A percentile compares a stretch with the other conserved stretches of the same genome.
These are phyloP conservation scores for Tolmerus cingulatus DNA, from an alignment of 2,888 invertebrate genomes.

Conservation along the genomic window DNA sequence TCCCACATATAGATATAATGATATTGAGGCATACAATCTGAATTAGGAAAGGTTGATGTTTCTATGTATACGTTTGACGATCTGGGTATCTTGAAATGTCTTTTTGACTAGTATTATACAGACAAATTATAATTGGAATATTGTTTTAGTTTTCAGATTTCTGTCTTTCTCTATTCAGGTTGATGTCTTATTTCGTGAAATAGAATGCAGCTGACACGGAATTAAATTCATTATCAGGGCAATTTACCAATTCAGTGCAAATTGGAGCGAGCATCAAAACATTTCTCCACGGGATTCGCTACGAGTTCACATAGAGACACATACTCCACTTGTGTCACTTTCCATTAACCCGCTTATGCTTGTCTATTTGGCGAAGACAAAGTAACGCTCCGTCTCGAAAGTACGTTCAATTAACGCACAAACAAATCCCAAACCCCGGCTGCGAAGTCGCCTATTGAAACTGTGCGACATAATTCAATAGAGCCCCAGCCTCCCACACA, in stretches of 20 bases:
- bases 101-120: too few species aligned
- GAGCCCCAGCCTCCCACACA: slow-evolving; percentile 15
- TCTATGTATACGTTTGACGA: too few species aligned
- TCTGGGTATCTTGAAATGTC: too few species aligned
- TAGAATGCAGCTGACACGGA: neutral
- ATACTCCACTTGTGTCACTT: neutral
- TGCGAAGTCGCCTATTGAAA: neutral
- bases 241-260: neutral
- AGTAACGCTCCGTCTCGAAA: neutral
- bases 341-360: neutral
- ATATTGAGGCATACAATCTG: too few species aligned
- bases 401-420: slow-evolving; percentile 18
- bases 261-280: neutral
- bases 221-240: neutral
- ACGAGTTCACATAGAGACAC: neutral
- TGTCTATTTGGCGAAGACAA: neutral
- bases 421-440: slow-evolving; percentile 10
- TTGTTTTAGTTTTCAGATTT: neutral
- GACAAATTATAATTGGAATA: too few species aligned
- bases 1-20: too few species aligned
- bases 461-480: slow-evolving; percentile 37
- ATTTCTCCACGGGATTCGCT: neutral
- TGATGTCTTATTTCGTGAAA: neutral
- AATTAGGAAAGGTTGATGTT: too few species aligned
- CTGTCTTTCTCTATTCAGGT: neutral